Evolutionary conservation across 2,113 vertebrate species (phyloP).

Genomic region (Arvicanthis niloticus): DNA sequence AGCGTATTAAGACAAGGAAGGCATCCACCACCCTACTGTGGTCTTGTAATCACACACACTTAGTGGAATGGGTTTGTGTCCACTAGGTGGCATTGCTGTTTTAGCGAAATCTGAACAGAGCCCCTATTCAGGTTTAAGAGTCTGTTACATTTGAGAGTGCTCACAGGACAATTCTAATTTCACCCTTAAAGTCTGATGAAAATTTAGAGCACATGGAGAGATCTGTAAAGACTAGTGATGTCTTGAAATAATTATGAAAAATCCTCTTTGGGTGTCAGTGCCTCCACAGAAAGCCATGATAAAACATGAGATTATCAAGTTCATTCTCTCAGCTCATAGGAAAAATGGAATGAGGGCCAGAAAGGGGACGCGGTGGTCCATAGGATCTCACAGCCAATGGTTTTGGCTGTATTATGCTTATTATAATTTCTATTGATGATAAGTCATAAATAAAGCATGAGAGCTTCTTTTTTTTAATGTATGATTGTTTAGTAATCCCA

Average conservation of each 20-base stretch:
- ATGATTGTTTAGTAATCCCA: not conserved
- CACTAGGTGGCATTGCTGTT: constrained; percentile 82
- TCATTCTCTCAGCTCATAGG: not conserved
- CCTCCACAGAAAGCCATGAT: constrained; percentile 30
- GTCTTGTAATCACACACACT: not conserved
- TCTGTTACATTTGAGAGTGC: not conserved
- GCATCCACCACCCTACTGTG: not conserved
- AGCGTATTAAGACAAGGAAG: not conserved
- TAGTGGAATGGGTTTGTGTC: constrained; percentile 25
- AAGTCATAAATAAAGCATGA: not conserved
- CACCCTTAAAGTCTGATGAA: not conserved
- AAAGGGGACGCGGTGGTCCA: not conserved
- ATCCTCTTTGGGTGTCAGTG: not conserved
- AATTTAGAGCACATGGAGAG: not conserved
- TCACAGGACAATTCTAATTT: not conserved
- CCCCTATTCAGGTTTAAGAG: not conserved
- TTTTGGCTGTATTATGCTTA: not conserved
- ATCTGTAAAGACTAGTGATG: not conserved
- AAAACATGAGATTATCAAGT: not conserved
- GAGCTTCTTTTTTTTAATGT: not conserved
- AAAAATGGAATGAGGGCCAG: not conserved
- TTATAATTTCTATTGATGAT: not conserved
- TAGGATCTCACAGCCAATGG: not conserved
- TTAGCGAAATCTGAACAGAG: constrained; percentile 53
- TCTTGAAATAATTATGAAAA: constrained; percentile 42